Conservation (phyloP, 1,140 invertebrate genomes). For the Drosophila pectinifera region DNA sequence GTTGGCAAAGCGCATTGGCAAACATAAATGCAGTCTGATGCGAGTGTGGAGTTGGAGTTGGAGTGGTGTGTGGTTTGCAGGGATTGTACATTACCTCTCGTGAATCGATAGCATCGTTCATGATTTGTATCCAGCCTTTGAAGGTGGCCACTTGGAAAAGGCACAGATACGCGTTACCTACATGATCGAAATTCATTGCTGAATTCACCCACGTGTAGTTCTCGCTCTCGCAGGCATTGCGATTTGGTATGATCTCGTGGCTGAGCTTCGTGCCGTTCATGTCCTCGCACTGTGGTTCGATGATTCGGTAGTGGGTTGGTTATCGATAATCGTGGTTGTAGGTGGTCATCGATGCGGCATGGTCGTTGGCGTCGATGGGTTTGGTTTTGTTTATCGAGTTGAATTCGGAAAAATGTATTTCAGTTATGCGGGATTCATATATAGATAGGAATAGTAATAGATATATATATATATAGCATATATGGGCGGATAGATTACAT, state of each 20-base stretch:
- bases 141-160: slow-evolving; percentile 99
- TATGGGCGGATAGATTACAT: slow-evolving; percentile 10
- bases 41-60: slow-evolving; percentile 18
- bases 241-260: slow-evolving; percentile 94
- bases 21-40: slow-evolving; percentile 34
- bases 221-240: slow-evolving; percentile 92
- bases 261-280: slow-evolving; percentile 92
- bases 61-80: slow-evolving; percentile 20
- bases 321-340: slow-evolving; percentile 14
- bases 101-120: slow-evolving; percentile 99
- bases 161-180: slow-evolving; percentile 98
- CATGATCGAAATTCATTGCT: slow-evolving; percentile 99
- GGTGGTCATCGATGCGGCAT: slow-evolving; percentile 10
- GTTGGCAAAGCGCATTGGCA: slow-evolving; percentile 48
- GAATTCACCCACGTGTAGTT: slow-evolving; percentile 98
- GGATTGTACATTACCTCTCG: slow-evolving; percentile 89
- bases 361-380: slow-evolving; percentile 32
- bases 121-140: slow-evolving; percentile 97
- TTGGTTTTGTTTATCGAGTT: slow-evolving; percentile 54
- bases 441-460: slow-evolving; percentile 31
- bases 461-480: slow-evolving; percentile 16
- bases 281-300: slow-evolving; percentile 91
- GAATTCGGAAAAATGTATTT: slow-evolving; percentile 67
- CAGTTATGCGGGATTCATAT: slow-evolving; percentile 63
- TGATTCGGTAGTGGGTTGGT: slow-evolving; percentile 1